These are phyloP conservation scores for Pelosia muscerda DNA, from an alignment of 2,888 invertebrate genomes.

Conservation along the genomic window DNA sequence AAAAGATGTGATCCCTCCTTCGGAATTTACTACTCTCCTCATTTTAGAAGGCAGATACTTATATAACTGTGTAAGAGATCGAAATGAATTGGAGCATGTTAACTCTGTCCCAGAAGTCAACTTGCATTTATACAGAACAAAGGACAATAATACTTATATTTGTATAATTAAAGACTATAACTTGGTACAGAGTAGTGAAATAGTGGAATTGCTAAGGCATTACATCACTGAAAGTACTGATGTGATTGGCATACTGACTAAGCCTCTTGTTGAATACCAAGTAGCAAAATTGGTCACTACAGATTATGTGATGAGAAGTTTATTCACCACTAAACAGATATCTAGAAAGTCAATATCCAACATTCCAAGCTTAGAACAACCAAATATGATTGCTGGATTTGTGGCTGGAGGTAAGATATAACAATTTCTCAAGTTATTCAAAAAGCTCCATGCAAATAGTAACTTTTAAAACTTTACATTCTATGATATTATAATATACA, in stretches of 20 bases:
- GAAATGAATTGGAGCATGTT: slow-evolving; percentile 57
- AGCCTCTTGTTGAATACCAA: slow-evolving; percentile 77
- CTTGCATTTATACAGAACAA: slow-evolving; percentile 67
- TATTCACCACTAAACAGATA: slow-evolving; percentile 57
- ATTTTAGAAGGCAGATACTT: slow-evolving; percentile 79
- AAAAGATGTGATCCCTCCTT: slow-evolving; percentile 49
- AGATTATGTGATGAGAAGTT: slow-evolving; percentile 67
- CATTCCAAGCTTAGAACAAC: slow-evolving; percentile 77
- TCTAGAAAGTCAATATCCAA: slow-evolving; percentile 44
- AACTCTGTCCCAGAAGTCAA: slow-evolving; percentile 67
- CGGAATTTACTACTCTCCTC: slow-evolving; percentile 65
- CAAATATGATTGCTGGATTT: slow-evolving; percentile 81
- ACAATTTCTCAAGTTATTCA: too few relatives aligned
- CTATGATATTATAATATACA: too few relatives aligned
- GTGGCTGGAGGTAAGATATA: slow-evolving; percentile 77
- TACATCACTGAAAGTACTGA: slow-evolving; percentile 63
- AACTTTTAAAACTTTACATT: too few relatives aligned
- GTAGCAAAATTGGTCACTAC: slow-evolving; percentile 51
- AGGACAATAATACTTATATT: slow-evolving; percentile 61
- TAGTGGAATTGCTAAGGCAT: slow-evolving; percentile 69
- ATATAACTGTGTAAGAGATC: slow-evolving; percentile 63
- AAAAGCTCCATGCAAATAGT: too few relatives aligned
- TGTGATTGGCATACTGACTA: slow-evolving; percentile 71
- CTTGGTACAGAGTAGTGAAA: slow-evolving; percentile 72
- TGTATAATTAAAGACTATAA: slow-evolving; percentile 75